phyloP scores from a whole-genome alignment of 2,113 vertebrate species.

The Dicentrarchus labrax region DNA sequence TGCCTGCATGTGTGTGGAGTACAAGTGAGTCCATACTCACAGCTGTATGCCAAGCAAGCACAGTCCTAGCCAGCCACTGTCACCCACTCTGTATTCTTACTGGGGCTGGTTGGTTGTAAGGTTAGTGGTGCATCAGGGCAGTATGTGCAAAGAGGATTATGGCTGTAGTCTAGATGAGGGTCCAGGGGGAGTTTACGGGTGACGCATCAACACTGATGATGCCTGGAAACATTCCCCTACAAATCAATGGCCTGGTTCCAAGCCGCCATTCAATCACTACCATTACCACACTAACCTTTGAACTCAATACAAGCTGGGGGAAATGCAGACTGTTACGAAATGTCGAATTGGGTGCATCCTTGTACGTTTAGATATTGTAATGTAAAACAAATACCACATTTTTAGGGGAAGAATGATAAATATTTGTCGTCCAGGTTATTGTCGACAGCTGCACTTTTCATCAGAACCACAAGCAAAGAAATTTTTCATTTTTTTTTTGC shows the following conservation, averaged over 20 bases:
- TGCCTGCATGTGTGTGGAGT: neutral
- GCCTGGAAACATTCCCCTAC: conserved; percentile 72
- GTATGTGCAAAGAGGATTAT: conserved; percentile 80
- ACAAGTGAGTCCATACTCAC: neutral
- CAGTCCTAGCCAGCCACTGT: neutral
- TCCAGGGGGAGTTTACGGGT: conserved; percentile 39
- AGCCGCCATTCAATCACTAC: conserved; percentile 40
- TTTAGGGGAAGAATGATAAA: no score
- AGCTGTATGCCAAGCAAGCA: neutral
- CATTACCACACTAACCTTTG: conserved; percentile 55
- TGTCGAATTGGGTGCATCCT: neutral
- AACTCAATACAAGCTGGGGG: conserved; percentile 21
- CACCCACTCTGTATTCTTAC: conserved; percentile 28
- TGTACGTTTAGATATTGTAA: neutral
- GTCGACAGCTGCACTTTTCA: neutral
- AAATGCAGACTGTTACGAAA: neutral
- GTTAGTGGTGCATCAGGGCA: conserved; percentile 70
- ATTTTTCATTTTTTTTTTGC: neutral
- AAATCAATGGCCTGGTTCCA: conserved; percentile 72
- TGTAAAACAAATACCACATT: neutral
- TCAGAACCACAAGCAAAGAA: neutral
- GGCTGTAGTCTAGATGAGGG: conserved; percentile 70
- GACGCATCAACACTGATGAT: conserved; percentile 69
- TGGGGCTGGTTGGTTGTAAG: conserved; percentile 41
- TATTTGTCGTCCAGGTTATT: no score